Percentiles rank a stretch among this genome's conserved stretches.
phyloP scores from a whole-genome alignment of 2,888 invertebrate genomes.

The Cistogaster globosa region DNA sequence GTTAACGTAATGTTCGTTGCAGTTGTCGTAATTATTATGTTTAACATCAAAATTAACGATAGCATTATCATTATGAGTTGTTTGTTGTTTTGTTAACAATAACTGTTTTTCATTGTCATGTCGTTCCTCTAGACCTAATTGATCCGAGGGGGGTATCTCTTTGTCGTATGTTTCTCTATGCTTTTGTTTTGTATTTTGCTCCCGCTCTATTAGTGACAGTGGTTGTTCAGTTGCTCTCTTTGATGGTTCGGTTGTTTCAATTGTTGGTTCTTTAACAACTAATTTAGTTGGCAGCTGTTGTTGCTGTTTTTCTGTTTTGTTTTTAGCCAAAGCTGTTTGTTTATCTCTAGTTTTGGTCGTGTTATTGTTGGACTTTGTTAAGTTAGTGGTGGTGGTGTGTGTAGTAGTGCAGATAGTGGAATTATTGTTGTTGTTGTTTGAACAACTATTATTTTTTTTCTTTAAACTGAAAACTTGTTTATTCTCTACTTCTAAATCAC shows the following conservation, averaged over 20 bases:
- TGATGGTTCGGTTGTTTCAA: conserved; percentile 68
- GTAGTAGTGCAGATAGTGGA: conserved; percentile 4
- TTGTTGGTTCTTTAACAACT: conserved; percentile 72
- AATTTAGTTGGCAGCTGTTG: conserved; percentile 67
- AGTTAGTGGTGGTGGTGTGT: conserved; percentile 31
- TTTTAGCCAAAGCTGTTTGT: conserved; percentile 70
- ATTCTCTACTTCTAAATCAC: conserved; percentile 68
- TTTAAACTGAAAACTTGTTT: conserved; percentile 71
- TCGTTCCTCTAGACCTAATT: conserved; percentile 42
- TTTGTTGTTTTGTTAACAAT: conserved; percentile 40
- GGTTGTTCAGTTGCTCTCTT: conserved; percentile 28
- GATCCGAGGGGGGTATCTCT: conserved; percentile 49
- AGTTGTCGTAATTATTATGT: conserved; percentile 40
- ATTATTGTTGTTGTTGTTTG: conserved; percentile 27
- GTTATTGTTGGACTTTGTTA: conserved; percentile 42
- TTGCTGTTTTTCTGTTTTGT: conserved; percentile 60
- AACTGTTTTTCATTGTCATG: conserved; percentile 61
- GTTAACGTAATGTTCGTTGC: conserved; percentile 1
- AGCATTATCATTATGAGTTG: conserved; percentile 38
- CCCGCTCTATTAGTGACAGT: conserved; percentile 31
- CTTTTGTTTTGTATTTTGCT: conserved; percentile 15
- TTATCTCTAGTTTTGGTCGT: conserved; percentile 56
- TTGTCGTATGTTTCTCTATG: conserved; percentile 10
- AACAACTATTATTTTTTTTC: conserved; percentile 63
- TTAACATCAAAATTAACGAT: conserved; percentile 40